Evolutionary conservation across 2,888 invertebrate genomes (phyloP).

Genomic region (Campaea margaritaria): DNA sequence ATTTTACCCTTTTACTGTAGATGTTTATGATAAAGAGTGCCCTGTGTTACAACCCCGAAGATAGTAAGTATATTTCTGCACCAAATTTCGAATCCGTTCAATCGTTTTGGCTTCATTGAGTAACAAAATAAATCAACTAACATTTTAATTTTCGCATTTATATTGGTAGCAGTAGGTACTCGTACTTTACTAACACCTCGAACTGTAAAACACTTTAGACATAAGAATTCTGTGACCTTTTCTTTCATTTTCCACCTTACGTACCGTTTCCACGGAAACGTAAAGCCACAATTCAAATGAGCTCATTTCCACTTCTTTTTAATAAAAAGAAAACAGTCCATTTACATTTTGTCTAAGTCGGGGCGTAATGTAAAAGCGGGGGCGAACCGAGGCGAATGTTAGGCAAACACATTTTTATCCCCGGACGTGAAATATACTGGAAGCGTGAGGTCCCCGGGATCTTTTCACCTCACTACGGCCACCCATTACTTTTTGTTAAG

Average conservation of each 20-base stretch:
- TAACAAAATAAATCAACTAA: too few relatives aligned
- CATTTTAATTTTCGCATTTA: too few relatives aligned
- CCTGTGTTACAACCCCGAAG: too few relatives aligned
- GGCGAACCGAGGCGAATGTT: constrained; percentile 30
- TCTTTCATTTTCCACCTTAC: constrained; percentile 12
- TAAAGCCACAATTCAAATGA: constrained; percentile 26
- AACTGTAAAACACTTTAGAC: neutral
- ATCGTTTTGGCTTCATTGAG: too few relatives aligned
- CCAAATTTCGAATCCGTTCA: too few relatives aligned
- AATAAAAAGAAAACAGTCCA: constrained; percentile 38
- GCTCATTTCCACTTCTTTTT: constrained; percentile 35
- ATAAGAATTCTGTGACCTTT: constrained; percentile 3
- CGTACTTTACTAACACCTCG: too few relatives aligned
- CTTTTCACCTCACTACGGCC: constrained; percentile 30
- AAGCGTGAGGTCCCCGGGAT: constrained; percentile 34
- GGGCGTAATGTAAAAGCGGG: constrained; percentile 34
- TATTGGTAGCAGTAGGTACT: too few relatives aligned
- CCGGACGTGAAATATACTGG: constrained; percentile 37
- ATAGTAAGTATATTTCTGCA: too few relatives aligned
- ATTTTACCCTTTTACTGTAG: too few relatives aligned
- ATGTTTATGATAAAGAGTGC: too few relatives aligned
- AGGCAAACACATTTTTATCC: constrained; percentile 39
- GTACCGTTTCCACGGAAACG: constrained; percentile 11
- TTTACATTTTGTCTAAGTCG: constrained; percentile 44
- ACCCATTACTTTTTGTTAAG: constrained; percentile 48